Conservation (phyloP, 1,140 invertebrate species). For the Nymphalis io region DNA sequence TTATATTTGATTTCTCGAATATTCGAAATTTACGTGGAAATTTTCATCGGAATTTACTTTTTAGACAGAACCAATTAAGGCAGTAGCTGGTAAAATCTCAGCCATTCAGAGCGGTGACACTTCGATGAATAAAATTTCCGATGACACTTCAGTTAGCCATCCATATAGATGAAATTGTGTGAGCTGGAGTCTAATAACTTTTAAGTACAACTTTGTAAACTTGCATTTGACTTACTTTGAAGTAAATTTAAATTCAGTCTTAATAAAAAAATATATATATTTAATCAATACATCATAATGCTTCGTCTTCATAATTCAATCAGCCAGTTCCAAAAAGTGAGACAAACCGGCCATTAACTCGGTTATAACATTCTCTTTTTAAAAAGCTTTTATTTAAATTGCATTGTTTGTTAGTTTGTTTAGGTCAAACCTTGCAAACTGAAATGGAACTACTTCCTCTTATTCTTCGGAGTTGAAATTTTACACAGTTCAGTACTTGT, state of each 20-base stretch:
- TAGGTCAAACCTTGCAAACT: too few relatives aligned
- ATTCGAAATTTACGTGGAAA: background rate
- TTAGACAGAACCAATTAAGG: slow-evolving; percentile 20
- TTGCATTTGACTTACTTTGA: background rate
- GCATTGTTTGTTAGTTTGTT: too few relatives aligned
- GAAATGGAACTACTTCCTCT: too few relatives aligned
- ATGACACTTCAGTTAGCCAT: slow-evolving; percentile 2
- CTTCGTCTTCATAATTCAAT: too few relatives aligned
- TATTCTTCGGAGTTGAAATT: too few relatives aligned
- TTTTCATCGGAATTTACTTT: background rate
- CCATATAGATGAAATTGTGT: background rate
- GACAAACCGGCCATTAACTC: too few relatives aligned
- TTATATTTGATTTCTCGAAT: background rate
- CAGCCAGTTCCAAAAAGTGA: too few relatives aligned
- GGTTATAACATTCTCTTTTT: too few relatives aligned
- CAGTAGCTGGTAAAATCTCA: slow-evolving; percentile 19
- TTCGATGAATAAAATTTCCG: slow-evolving; percentile 28
- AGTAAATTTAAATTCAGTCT: background rate
- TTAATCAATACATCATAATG: too few relatives aligned
- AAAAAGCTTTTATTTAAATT: too few relatives aligned
- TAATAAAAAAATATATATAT: too few relatives aligned
- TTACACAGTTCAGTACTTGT: too few relatives aligned
- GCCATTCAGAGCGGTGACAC: slow-evolving; percentile 14
- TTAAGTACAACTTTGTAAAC: background rate
- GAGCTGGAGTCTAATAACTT: background rate